Percentiles rank a stretch among this genome's conserved stretches.
phyloP scores from a whole-genome alignment of 1,140 invertebrate genomes.

The Pseudomyrmex sp. region DNA sequence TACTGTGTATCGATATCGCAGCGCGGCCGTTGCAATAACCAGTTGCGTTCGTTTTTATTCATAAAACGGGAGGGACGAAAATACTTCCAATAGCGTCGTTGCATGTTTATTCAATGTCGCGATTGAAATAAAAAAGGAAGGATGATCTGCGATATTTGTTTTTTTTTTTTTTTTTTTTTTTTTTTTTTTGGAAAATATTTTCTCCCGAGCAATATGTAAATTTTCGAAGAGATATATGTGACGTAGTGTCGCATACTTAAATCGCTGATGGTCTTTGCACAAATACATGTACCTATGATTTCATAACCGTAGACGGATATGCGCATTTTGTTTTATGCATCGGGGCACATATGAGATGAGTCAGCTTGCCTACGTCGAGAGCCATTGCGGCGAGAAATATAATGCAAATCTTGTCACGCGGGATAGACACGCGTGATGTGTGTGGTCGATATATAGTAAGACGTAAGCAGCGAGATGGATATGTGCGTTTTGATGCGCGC shows the following conservation, averaged over 20 bases:
- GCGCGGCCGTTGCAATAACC: neutral
- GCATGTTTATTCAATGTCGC: neutral
- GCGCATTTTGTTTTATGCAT: slow-evolving; percentile 48
- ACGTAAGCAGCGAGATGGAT: neutral
- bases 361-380: slow-evolving; percentile 16
- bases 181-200: neutral
- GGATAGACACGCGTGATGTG: neutral
- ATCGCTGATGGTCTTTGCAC: slow-evolving; percentile 15
- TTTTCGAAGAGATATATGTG: neutral
- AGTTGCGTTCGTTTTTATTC: slow-evolving; percentile 1
- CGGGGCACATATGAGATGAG: slow-evolving; percentile 20
- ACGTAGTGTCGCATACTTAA: neutral
- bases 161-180: neutral
- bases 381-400: slow-evolving; percentile 23
- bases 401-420: slow-evolving; percentile 43
- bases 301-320: slow-evolving; percentile 10
- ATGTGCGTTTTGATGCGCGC: neutral
- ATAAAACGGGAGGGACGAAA: neutral
- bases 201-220: neutral
- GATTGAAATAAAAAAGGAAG: neutral
- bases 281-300: slow-evolving; percentile 6
- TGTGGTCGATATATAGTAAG: neutral
- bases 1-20: neutral
- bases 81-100: neutral
- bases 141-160: neutral